phyloP scores from a whole-genome alignment of 2,113 vertebrate species.

The Athene cunicularia region DNA sequence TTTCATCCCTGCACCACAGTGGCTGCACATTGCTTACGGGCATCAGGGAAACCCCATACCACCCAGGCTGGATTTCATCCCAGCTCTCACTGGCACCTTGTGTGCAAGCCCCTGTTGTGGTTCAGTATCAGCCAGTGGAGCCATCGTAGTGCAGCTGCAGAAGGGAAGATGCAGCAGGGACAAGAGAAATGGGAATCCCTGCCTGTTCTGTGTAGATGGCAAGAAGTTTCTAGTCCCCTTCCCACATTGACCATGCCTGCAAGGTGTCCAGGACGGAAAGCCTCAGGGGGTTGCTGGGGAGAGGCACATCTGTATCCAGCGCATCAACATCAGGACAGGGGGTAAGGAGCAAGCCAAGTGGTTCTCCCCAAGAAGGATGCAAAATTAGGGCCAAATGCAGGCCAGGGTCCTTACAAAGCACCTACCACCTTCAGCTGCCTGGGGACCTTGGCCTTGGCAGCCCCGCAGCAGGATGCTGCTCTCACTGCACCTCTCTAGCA shows the following conservation, averaged over 20 bases:
- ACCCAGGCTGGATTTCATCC: not conserved
- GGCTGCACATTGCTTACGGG: not conserved
- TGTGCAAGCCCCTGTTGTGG: not conserved
- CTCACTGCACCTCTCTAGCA: not conserved
- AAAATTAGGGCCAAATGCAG: not conserved
- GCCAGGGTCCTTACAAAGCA: not conserved
- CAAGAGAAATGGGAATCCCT: not conserved
- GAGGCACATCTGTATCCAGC: not conserved
- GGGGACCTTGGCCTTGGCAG: not conserved
- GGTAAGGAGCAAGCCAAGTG: not conserved
- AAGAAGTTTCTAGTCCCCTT: not conserved
- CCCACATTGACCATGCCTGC: accelerated
- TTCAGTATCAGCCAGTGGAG: not conserved
- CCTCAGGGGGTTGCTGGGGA: not conserved
- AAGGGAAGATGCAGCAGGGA: not conserved
- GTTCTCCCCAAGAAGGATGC: not conserved
- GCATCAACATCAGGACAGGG: not conserved
- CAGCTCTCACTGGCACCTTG: not conserved
- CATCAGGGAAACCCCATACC: accelerated
- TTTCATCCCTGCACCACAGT: not conserved
- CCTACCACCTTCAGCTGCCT: too few species aligned
- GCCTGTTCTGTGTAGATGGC: accelerated
- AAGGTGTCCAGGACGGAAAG: not conserved
- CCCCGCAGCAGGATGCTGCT: not conserved
- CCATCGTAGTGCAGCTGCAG: not conserved